Base-by-base conservation (phyloP, 2,888 invertebrate species). In the Drosophila ustulata region DNA sequence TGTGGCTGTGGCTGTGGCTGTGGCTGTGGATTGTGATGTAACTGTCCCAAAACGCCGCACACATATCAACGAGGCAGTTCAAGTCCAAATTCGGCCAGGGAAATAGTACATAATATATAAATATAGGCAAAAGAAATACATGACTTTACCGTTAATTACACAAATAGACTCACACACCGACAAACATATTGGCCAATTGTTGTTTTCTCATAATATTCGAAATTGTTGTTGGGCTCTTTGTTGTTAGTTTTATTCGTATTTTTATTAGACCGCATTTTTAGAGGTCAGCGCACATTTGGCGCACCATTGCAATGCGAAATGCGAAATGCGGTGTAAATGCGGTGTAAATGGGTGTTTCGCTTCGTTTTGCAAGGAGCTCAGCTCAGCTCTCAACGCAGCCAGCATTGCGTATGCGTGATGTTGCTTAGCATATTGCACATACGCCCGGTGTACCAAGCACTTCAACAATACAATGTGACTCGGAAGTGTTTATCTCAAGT, bases 31-130 rank as follows among this genome's bases (percentile, higher is more conserved):
- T 80, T 84, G 77, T 85, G 85, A 89, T 85, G 85, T 85, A 85
- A 85, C 88, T 89, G 89, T 87, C 85, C 89, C 87, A 88, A 84
- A 84, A 88, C 82, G 75, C 88, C 72, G 77, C 84, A 82, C 74
- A 88, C 89, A 85, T 85, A 89, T 82, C 89, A 85, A 85, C 89
- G 88, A 85, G 85, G 72, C 88, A 80, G 88, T 85, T 85, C 89
- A 87, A 85, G 89, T 89, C 88, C 85, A 88, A 87, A 89, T 84
- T 81, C 70, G 70, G 77, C 56, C 65, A 69, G 72, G 87, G 73
- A 79, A 85, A 73, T 66, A 41, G 39, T 41, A 41, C 39, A 18
- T 18, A 3, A 52, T 66, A 32, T 32, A 32, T 56, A 32, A 51
- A 55, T 58, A 66, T 76, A 76, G 69, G 55, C 49, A 66, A 72